Conservation (phyloP, 2,888 invertebrate species). For the Argyresthia goedartella region DNA sequence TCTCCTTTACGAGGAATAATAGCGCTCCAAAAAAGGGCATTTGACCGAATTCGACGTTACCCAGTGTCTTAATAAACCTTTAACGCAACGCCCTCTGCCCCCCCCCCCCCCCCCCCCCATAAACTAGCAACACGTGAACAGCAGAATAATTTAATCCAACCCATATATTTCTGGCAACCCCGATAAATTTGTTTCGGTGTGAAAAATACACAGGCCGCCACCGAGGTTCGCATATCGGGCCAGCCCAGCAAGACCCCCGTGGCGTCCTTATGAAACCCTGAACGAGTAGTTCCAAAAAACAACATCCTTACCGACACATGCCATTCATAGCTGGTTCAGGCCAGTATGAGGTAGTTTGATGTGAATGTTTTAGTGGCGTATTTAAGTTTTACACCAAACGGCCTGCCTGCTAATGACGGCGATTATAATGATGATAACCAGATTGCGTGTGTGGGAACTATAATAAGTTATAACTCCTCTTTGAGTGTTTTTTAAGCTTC, state of each 20-base stretch:
- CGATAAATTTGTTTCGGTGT: slow-evolving; percentile 9
- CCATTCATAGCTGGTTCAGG: too few relatives aligned
- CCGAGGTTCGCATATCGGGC: background rate
- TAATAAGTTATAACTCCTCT: background rate
- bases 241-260: background rate
- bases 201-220: slow-evolving; percentile 1
- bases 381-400: slow-evolving; percentile 1
- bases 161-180: slow-evolving; percentile 15
- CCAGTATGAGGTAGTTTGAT: background rate
- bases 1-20: too few relatives aligned
- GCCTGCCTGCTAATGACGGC: background rate
- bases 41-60: too few relatives aligned
- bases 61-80: slow-evolving; percentile 23
- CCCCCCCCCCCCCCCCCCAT: slow-evolving; percentile 16
- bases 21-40: too few relatives aligned
- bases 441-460: slow-evolving; percentile 2
- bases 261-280: background rate
- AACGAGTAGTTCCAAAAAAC: too few relatives aligned
- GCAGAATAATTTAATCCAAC: slow-evolving; percentile 33
- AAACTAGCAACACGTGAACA: slow-evolving; percentile 26
- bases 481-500: background rate
- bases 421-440: slow-evolving; percentile 5
- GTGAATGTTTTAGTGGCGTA: slow-evolving; percentile 1
- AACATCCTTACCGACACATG: too few relatives aligned
- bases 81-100: slow-evolving; percentile 17